Conservation (phyloP, 2,113 vertebrate species). For the Bubo scandiacus region DNA sequence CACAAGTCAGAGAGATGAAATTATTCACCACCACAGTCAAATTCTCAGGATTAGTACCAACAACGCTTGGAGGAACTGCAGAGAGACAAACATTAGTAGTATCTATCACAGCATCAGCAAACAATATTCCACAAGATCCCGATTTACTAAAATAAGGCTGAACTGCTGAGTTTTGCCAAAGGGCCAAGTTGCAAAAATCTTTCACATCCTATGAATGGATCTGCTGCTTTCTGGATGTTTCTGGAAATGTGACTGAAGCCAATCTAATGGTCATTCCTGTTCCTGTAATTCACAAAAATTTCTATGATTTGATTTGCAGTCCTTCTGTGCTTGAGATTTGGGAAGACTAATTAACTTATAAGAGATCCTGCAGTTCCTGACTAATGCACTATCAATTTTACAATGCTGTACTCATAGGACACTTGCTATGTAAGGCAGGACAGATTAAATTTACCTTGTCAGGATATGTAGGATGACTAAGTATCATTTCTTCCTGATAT, state of each 20-base stretch:
- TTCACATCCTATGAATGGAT: neutral
- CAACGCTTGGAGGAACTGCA: conserved; percentile 86
- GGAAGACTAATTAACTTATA: neutral
- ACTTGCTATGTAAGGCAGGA: neutral
- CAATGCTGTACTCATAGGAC: neutral
- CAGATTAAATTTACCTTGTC: neutral
- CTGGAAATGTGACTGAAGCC: neutral
- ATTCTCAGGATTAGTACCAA: conserved; percentile 84
- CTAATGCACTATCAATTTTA: neutral
- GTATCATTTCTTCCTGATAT: neutral
- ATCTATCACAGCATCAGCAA: neutral
- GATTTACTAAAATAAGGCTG: neutral
- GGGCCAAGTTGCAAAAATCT: neutral
- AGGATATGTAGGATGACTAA: neutral
- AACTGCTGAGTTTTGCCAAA: neutral
- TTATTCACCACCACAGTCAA: conserved; percentile 91
- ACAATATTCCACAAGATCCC: neutral
- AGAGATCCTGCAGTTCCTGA: neutral
- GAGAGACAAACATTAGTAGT: conserved; percentile 11
- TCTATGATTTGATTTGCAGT: neutral
- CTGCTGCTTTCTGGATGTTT: neutral
- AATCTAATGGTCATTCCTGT: neutral
- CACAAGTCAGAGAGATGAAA: conserved; percentile 91
- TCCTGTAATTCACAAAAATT: neutral
- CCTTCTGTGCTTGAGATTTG: neutral